phyloP scores from a whole-genome alignment of 1,140 invertebrate species.

The Glossosoma conforme region DNA sequence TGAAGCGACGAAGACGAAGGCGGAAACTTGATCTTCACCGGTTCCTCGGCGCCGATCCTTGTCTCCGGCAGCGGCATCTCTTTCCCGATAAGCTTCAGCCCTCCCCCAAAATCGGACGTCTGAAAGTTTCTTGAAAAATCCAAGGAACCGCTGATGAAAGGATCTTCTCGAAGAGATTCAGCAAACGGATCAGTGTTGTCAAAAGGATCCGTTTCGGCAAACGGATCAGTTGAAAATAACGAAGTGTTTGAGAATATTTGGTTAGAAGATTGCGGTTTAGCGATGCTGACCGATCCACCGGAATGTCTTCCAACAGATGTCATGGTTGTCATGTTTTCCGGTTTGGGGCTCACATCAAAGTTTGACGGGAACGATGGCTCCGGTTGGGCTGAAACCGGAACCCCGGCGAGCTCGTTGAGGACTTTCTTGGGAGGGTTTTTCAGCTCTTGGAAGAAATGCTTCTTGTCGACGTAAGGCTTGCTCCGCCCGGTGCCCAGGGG shows the following conservation, averaged over 20 bases:
- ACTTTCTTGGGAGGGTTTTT: conserved; percentile 90
- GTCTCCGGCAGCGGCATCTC: conserved; percentile 19
- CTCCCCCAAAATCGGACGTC: conserved; percentile 18
- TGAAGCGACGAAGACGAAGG: conserved; percentile 19
- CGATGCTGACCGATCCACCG: conserved; percentile 45
- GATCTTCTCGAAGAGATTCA: conserved; percentile 54
- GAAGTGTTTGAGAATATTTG: conserved; percentile 30
- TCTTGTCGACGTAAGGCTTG: conserved; percentile 89
- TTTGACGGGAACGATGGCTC: conserved; percentile 37
- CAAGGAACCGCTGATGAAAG: conserved; percentile 45
- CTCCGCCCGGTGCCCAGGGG: conserved; percentile 83
- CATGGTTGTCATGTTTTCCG: conserved; percentile 41
- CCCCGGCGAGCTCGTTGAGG: conserved; percentile 71
- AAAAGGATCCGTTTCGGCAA: conserved; percentile 66
- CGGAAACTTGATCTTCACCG: conserved; percentile 23
- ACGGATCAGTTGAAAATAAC: conserved; percentile 57
- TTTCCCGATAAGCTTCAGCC: conserved; percentile 17
- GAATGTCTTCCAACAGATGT: conserved; percentile 47
- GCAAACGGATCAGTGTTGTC: conserved; percentile 61
- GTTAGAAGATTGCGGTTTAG: conserved; percentile 36
- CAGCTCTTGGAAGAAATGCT: conserved; percentile 90
- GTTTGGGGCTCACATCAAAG: conserved; percentile 31
- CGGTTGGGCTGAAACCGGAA: conserved; percentile 31
- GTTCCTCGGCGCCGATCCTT: conserved; percentile 13
- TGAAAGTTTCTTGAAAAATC: conserved; percentile 21